phyloP scores from a whole-genome alignment of 2,797 vertebrate species.

The Microctenopoma steveboyesi region DNA sequence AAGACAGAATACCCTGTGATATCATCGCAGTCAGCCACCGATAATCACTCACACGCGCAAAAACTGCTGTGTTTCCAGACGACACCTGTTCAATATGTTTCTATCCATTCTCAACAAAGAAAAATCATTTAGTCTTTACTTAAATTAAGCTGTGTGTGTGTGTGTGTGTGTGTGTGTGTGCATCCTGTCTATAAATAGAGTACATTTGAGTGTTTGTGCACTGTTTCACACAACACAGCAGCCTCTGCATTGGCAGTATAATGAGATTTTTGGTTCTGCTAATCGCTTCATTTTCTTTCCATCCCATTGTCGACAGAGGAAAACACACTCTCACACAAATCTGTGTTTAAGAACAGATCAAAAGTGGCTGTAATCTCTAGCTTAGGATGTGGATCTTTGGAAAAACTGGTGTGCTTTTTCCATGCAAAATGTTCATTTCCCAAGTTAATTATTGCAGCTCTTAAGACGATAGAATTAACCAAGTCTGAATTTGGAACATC shows the following conservation, averaged over 20 bases:
- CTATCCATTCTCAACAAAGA: conserved; percentile 34
- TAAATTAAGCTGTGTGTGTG: conserved; percentile 42
- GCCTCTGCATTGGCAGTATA: conserved; percentile 45
- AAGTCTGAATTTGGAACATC: conserved; percentile 44
- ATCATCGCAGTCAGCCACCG: conserved; percentile 55
- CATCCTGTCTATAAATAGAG: conserved; percentile 29
- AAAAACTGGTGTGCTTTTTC: conserved; percentile 41
- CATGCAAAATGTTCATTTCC: conserved; percentile 50
- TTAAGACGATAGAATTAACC: conserved; percentile 50
- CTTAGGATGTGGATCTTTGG: conserved; percentile 59
- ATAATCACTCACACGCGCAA: conserved; percentile 65
- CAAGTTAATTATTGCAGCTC: conserved; percentile 68
- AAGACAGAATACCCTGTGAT: conserved; percentile 71
- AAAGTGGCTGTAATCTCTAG: conserved; percentile 70
- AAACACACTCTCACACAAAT: conserved; percentile 62
- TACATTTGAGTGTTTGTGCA: conserved; percentile 17
- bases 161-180: conserved; percentile 9
- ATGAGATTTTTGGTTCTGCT: conserved; percentile 69
- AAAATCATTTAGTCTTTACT: conserved; percentile 34
- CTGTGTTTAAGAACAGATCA: conserved; percentile 71
- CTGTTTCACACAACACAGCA: conserved; percentile 38
- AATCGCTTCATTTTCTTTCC: conserved; percentile 59
- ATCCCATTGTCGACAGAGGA: conserved; percentile 53
- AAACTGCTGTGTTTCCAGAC: conserved; percentile 35
- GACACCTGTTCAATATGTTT: conserved; percentile 45